A percentile compares a stretch with the other conserved stretches of the same genome.
phyloP scores from a whole-genome alignment of 2,888 invertebrate genomes.

The Epistrophella euchroma region DNA sequence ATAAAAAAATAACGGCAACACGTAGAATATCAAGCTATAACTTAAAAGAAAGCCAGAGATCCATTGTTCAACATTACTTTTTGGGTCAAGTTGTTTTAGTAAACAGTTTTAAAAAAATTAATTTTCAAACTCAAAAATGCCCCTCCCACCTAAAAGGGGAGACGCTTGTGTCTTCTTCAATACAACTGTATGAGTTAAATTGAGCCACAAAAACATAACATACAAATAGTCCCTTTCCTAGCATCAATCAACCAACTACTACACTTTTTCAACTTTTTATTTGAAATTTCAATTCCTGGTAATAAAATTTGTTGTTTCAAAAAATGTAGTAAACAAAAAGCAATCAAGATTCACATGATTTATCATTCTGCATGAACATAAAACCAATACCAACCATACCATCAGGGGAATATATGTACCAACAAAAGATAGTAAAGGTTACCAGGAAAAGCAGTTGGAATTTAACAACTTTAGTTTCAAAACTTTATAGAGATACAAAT shows the following conservation, averaged over 20 bases:
- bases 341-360: conserved; percentile 1
- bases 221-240: background rate
- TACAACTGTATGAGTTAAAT: background rate
- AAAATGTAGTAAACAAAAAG: background rate
- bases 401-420: background rate
- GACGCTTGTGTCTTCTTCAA: background rate
- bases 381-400: background rate
- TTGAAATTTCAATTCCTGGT: background rate
- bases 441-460: background rate
- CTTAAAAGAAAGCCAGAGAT: no score
- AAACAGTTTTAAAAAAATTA: no score
- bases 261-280: background rate
- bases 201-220: background rate
- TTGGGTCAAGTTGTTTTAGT: no score
- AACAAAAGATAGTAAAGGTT: background rate
- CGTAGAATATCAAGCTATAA: no score
- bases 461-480: background rate
- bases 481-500: background rate
- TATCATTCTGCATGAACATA: background rate
- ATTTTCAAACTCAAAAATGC: no score
- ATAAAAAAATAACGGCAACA: no score
- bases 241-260: background rate
- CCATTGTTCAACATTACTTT: no score
- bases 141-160: no score
- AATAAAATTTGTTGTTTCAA: background rate